These are phyloP conservation scores for Lampris megalopsis DNA, from an alignment of 2,113 vertebrate genomes.

Conservation along the genomic window DNA sequence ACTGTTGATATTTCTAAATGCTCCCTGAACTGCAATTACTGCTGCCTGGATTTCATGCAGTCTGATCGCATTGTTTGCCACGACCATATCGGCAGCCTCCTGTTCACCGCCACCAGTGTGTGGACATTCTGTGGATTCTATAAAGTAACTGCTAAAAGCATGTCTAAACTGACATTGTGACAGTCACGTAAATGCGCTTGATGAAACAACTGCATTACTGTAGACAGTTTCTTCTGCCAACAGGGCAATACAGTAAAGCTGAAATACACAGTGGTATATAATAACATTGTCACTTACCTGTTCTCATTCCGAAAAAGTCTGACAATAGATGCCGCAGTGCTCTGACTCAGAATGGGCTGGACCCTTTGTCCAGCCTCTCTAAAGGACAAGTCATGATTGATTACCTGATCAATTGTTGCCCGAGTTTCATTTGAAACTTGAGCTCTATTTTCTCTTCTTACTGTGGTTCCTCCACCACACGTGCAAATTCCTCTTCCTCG, in stretches of 20 bases:
- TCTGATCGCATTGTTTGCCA: constrained; percentile 20
- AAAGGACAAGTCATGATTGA: constrained; percentile 20
- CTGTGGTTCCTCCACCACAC: not conserved
- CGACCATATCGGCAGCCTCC: constrained; percentile 15
- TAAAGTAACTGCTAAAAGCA: constrained; percentile 32
- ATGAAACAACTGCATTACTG: constrained; percentile 21
- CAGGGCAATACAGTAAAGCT: constrained; percentile 11
- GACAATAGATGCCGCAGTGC: constrained; percentile 26
- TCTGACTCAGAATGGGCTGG: constrained; percentile 22
- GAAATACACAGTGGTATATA: constrained; percentile 11
- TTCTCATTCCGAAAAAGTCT: constrained; percentile 13
- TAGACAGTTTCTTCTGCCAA: constrained; percentile 6
- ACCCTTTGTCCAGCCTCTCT: constrained; percentile 18
- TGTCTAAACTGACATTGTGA: constrained; percentile 16
- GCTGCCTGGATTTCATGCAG: constrained; percentile 19
- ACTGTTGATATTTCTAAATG: constrained; percentile 13
- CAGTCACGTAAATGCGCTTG: constrained; percentile 11
- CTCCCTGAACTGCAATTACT: constrained; percentile 9
- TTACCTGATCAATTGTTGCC: constrained; percentile 23
- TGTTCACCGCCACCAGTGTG: constrained; percentile 26
- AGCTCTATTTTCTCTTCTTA: not conserved
- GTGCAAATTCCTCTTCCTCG: not conserved
- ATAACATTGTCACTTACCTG: constrained; percentile 30
- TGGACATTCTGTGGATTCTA: constrained; percentile 27
- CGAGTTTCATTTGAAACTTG: constrained; percentile 7